Evolutionary conservation across 2,797 vertebrate genomes (phyloP).

Genomic region (Carcharodon carcharias): DNA sequence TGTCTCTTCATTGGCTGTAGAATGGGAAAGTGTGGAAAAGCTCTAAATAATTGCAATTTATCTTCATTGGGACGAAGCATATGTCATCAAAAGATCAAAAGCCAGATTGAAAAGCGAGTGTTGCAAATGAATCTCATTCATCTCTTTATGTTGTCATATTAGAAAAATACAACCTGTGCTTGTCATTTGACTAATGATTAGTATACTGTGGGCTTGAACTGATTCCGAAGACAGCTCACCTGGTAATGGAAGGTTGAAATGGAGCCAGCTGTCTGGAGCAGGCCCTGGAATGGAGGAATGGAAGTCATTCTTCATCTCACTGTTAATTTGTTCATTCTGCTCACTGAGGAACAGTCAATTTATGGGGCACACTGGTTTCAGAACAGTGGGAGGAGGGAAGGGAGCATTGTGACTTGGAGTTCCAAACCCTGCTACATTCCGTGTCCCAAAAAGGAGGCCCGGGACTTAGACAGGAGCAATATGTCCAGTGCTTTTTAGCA

Average conservation of each 20-base stretch:
- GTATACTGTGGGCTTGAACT: neutral
- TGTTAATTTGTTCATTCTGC: neutral
- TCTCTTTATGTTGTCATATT: neutral
- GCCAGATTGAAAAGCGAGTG: neutral
- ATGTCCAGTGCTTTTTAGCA: neutral
- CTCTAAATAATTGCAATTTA: neutral
- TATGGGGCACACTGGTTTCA: neutral
- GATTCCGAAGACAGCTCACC: too few relatives aligned
- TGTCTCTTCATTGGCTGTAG: neutral
- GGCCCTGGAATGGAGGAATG: neutral
- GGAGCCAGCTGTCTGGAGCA: neutral
- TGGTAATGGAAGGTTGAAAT: neutral
- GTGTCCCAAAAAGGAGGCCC: neutral
- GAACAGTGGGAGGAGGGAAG: neutral
- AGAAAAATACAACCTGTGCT: neutral
- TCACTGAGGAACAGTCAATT: neutral
- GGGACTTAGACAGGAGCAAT: neutral
- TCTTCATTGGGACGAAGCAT: neutral
- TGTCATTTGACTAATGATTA: neutral
- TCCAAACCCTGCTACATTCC: neutral
- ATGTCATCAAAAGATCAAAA: neutral
- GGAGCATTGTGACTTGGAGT: neutral
- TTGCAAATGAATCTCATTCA: neutral
- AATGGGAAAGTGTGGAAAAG: neutral
- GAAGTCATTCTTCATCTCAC: neutral